Evolutionary conservation across 2,888 invertebrate species (phyloP), one percentile per base, ranked within the genome.

Genomic region (Nomada goodeniana): DNA sequence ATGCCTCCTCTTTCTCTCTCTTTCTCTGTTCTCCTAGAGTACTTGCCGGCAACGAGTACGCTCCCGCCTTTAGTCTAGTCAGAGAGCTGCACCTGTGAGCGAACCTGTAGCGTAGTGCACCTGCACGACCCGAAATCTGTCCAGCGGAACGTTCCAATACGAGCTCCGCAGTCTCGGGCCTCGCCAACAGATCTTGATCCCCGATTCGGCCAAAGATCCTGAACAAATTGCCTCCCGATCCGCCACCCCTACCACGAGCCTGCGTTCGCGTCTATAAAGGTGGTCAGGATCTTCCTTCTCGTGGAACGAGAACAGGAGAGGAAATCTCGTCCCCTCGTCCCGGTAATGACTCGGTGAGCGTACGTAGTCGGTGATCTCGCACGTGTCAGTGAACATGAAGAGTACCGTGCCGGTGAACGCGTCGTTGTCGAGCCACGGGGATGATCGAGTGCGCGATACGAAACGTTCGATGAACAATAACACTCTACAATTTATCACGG

Each of bases 31-130:
- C 82, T 86, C 85, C 84, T 86, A 88, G 89, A 86, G 86, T 89
- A 84, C 83, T 89, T 82, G 81, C 87, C 64, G 73, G 77, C 86
- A 89, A 86, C 85, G 83, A 85, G 86, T 83, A 85, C 83, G 82
- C 83, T 83, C 80, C 82, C 80, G 80, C 85, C 83, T 88, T 90
- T 90, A 91, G 91, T 91, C 89, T 91, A 91, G 91, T 90, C 90
- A 82, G 86, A 82, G 86, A 88, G 88, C 90, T 88, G 89, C 88
- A 88, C 83, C 89, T 88, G 88, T 87, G 90, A 86, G 83, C 85
- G 87, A 90, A 88, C 78, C 86, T 84, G 82, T 82, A 76, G n/a
- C 36, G 29, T 76, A 75, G 86, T 71, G 77, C 82, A 87, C 81
- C 82, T 80, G 80, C 80, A 18, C 59, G 61, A 72, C 55, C 69